These are phyloP conservation scores for Furnarius figulus DNA, from an alignment of 2,113 vertebrate genomes.

Conservation along the genomic window DNA sequence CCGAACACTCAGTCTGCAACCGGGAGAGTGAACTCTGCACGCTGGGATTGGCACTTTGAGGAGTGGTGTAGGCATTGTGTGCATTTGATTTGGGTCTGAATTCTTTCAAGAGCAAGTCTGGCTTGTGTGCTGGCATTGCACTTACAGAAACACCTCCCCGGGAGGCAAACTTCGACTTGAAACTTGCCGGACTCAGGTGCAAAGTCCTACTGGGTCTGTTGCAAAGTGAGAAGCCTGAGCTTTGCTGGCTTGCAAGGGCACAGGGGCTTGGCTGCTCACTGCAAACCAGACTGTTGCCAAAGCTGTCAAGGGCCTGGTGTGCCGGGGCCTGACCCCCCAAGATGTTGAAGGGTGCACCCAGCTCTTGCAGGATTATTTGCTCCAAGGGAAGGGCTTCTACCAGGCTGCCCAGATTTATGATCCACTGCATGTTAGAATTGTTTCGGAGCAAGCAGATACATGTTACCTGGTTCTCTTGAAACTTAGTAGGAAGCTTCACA, in stretches of 20 bases:
- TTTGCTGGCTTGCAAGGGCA: background rate
- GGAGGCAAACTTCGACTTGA: background rate
- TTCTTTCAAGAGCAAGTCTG: background rate
- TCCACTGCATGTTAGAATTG: background rate
- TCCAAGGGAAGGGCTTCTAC: background rate
- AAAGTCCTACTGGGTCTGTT: background rate
- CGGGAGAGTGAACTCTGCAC: background rate
- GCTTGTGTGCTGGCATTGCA: rapidly evolving
- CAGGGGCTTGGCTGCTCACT: background rate
- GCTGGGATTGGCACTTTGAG: background rate
- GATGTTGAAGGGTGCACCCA: background rate
- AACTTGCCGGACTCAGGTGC: background rate
- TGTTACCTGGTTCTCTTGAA: background rate
- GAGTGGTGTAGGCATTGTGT: background rate
- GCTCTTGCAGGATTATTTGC: background rate
- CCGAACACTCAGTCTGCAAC: background rate
- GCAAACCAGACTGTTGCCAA: background rate
- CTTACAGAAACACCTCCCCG: background rate
- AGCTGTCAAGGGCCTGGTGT: background rate
- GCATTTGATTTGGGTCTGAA: background rate
- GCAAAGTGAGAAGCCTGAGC: background rate
- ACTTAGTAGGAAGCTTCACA: background rate
- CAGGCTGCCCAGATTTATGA: background rate
- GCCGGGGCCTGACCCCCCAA: rapidly evolving
- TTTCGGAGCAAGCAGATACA: background rate